These are phyloP conservation scores for Corydoras sp. DNA, from an alignment of 2,113 vertebrate genomes.

Conservation along the genomic window DNA sequence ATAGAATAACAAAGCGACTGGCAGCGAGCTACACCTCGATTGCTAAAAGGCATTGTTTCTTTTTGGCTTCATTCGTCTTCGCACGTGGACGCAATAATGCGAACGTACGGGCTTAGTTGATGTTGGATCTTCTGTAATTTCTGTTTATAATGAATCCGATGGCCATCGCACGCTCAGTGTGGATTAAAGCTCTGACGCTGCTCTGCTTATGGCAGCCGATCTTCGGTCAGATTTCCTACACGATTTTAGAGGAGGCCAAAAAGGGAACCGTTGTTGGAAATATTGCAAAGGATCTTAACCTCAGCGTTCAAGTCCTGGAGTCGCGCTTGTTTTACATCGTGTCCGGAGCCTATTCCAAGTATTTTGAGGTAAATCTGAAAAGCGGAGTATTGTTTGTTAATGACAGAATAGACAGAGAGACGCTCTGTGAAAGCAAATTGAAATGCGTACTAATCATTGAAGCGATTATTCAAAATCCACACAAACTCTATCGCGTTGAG, in stretches of 20 bases:
- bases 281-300: constrained; percentile 61
- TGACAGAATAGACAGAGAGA: constrained; percentile 64
- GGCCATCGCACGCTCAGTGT: neutral
- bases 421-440: constrained; percentile 53
- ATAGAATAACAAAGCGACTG: neutral
- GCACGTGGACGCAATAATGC: neutral
- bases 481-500: constrained; percentile 59
- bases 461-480: constrained; percentile 53
- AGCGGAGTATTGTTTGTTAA: constrained; percentile 58
- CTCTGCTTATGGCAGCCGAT: constrained; percentile 8
- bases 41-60: neutral
- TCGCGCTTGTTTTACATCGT: constrained; percentile 60
- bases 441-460: constrained; percentile 64
- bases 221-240: constrained; percentile 20
- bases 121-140: neutral
- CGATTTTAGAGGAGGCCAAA: constrained; percentile 59
- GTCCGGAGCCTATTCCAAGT: constrained; percentile 51
- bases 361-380: constrained; percentile 59
- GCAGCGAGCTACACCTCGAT: neutral
- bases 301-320: constrained; percentile 54
- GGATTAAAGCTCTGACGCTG: constrained; percentile 4
- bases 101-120: neutral
- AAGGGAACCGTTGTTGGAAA: constrained; percentile 61
- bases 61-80: neutral
- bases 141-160: neutral